These are phyloP conservation scores for Amblyopsis hoosieri DNA, from an alignment of 2,797 vertebrate genomes.

Conservation along the genomic window DNA sequence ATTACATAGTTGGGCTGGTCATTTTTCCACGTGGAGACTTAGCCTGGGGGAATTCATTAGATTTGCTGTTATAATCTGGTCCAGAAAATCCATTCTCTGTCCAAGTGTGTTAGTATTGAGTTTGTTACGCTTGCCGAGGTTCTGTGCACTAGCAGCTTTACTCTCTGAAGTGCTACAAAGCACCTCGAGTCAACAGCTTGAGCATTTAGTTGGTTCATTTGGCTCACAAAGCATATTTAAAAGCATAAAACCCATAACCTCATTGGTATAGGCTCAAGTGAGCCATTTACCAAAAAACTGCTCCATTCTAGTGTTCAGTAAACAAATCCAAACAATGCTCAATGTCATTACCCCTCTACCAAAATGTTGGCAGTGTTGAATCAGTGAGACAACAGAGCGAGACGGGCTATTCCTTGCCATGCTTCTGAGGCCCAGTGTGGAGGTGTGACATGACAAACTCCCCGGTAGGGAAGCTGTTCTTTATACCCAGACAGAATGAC, in stretches of 20 bases:
- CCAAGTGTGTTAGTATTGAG: constrained; percentile 66
- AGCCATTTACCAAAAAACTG: constrained; percentile 38
- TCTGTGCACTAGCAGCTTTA: constrained; percentile 54
- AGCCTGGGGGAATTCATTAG: constrained; percentile 61
- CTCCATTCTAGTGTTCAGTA: constrained; percentile 20
- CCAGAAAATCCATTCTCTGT: constrained; percentile 63
- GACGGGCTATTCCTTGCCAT: constrained; percentile 29
- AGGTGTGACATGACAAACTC: constrained; percentile 59
- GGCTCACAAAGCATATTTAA: constrained; percentile 38
- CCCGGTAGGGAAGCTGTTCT: constrained; percentile 50
- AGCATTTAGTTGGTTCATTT: constrained; percentile 38
- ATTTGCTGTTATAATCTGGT: constrained; percentile 75
- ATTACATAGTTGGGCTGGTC: constrained; percentile 46
- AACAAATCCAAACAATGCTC: constrained; percentile 33
- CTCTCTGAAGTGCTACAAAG: constrained; percentile 50
- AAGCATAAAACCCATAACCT: constrained; percentile 49
- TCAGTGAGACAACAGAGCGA: constrained; percentile 15
- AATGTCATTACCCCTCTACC: constrained; percentile 10
- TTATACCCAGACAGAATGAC: constrained; percentile 51
- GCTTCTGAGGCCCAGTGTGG: constrained; percentile 14
- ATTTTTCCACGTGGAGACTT: constrained; percentile 51
- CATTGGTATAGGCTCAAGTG: constrained; percentile 19
- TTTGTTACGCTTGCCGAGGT: constrained; percentile 62
- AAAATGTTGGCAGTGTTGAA: constrained; percentile 41
- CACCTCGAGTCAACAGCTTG: constrained; percentile 17